These are phyloP conservation scores for Pantherophis alleghaniensis DNA, from an alignment of 2,797 vertebrate species.

Conservation along the genomic window DNA sequence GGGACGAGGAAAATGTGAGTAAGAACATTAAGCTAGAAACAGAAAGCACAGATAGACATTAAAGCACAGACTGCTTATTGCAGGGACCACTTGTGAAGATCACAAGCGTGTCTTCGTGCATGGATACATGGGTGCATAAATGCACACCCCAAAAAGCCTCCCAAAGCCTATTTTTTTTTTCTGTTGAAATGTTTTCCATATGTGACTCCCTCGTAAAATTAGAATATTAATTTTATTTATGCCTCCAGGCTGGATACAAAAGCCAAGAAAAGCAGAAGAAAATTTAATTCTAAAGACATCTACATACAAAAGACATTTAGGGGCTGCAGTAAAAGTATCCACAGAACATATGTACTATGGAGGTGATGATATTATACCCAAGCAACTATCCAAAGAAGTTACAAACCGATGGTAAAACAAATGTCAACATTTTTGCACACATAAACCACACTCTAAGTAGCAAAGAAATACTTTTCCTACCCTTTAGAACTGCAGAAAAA, in stretches of 20 bases:
- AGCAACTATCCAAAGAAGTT: background rate
- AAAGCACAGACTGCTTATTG: slow-evolving; percentile 32
- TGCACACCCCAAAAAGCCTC: slow-evolving; percentile 32
- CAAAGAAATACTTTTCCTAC: no score
- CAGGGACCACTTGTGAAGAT: slow-evolving; percentile 14
- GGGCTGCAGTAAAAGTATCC: background rate
- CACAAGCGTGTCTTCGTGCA: slow-evolving; percentile 13
- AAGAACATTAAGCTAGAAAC: slow-evolving; percentile 47
- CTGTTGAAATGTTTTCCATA: slow-evolving; percentile 25
- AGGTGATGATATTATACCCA: background rate
- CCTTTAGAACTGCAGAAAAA: no score
- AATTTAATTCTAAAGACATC: background rate
- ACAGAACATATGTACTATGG: background rate
- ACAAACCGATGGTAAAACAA: background rate
- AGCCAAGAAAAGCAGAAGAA: background rate
- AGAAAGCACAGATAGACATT: slow-evolving; percentile 26
- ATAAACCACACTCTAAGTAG: background rate
- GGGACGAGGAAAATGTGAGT: slow-evolving; percentile 45
- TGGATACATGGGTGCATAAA: background rate
- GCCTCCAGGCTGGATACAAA: background rate
- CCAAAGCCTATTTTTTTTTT: slow-evolving; percentile 23
- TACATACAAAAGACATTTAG: background rate
- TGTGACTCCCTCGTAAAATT: slow-evolving; percentile 19
- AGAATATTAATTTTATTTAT: slow-evolving; percentile 6
- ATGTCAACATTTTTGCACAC: background rate